These are phyloP conservation scores for Diacarnus erythraeanus DNA, from an alignment of 37 sponge, comb jelly and placozoan species.

Conservation along the genomic window DNA sequence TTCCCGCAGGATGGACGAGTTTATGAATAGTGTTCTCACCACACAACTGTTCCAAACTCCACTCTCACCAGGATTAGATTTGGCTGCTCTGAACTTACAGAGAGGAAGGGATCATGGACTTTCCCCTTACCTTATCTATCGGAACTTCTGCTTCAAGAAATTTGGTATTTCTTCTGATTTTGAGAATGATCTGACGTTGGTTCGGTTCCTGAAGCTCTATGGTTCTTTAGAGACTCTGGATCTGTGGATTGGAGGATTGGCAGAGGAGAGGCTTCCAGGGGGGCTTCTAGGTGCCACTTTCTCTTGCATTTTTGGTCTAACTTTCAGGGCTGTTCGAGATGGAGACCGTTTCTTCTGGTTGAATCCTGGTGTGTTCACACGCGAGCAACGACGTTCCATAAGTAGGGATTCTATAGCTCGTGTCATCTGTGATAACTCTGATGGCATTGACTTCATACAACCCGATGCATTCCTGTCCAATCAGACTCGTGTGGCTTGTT, in stretches of 20 bases:
- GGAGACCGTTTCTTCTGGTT: slow-evolving; percentile 93
- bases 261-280: slow-evolving; percentile 70
- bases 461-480: slow-evolving; percentile 68
- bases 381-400: slow-evolving; percentile 60
- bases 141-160: slow-evolving; percentile 61
- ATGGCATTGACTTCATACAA: slow-evolving; percentile 63
- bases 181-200: slow-evolving; percentile 24
- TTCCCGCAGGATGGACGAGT: slow-evolving; percentile 70
- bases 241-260: slow-evolving; percentile 76
- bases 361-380: slow-evolving; percentile 79
- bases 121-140: slow-evolving; percentile 66
- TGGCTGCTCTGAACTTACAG: slow-evolving; percentile 87
- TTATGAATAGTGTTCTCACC: slow-evolving; percentile 66
- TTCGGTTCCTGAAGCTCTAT: slow-evolving; percentile 54
- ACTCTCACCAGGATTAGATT: slow-evolving; percentile 51
- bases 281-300: slow-evolving; percentile 81
- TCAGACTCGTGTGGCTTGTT: slow-evolving; percentile 34
- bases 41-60: slow-evolving; percentile 58
- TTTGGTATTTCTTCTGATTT: slow-evolving; percentile 15
- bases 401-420: slow-evolving; percentile 53
- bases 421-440: slow-evolving; percentile 88
- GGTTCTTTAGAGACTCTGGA: slow-evolving; percentile 61
- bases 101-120: slow-evolving; percentile 91
- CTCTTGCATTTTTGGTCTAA: slow-evolving; percentile 86
- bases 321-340: slow-evolving; percentile 71